phyloP scores from a whole-genome alignment of 2,797 vertebrate genomes.

The Xenops minutus region DNA sequence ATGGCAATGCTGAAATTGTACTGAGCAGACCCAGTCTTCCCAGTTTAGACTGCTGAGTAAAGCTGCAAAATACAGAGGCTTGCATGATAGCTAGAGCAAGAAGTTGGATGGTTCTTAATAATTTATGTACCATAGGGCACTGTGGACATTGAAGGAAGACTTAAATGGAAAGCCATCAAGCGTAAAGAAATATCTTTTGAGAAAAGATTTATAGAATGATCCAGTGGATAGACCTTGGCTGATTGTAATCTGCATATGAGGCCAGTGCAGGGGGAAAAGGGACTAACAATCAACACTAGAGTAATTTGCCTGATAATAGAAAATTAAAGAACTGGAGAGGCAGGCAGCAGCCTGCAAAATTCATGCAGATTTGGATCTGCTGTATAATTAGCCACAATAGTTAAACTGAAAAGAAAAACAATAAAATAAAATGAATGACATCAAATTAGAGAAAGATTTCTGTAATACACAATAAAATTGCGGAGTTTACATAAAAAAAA shows the following conservation, averaged over 20 bases:
- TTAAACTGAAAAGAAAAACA: not conserved
- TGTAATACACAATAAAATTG: not conserved
- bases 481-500: not conserved
- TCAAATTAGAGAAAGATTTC: conserved; percentile 51
- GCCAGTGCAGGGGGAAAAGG: conserved; percentile 26
- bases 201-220: conserved; percentile 52
- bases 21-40: not conserved
- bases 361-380: conserved; percentile 69
- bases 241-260: conserved; percentile 55
- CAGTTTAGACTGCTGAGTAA: not conserved
- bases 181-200: conserved; percentile 6
- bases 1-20: not conserved
- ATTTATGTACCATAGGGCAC: not conserved
- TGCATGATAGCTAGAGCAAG: not conserved
- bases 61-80: not conserved
- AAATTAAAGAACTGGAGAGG: conserved; percentile 67
- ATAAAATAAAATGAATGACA: conserved; percentile 7
- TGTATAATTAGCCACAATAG: conserved; percentile 66
- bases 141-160: not conserved
- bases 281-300: conserved; percentile 58
- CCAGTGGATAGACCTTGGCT: conserved; percentile 25
- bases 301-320: conserved; percentile 70
- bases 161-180: conserved; percentile 27
- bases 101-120: not conserved
- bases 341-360: conserved; percentile 60